Conservation (phyloP, 2,113 vertebrate genomes). For the Colius striatus region DNA sequence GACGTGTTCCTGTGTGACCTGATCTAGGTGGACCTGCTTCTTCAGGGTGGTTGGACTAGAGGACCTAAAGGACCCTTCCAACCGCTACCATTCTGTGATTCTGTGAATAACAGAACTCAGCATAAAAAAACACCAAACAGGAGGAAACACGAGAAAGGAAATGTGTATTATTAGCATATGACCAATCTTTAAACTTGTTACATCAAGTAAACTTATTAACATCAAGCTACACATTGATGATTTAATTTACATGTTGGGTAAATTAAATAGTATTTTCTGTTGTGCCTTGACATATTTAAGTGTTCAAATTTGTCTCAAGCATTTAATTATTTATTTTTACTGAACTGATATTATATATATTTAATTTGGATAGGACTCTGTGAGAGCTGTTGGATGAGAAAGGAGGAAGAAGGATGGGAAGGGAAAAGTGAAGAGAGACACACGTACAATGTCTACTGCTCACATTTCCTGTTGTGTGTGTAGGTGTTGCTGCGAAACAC, state of each 20-base stretch:
- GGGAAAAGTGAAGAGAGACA: not conserved
- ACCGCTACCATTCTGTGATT: no score
- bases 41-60: no score
- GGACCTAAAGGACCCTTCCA: no score
- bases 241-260: no score
- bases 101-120: not conserved
- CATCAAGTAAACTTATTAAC: not conserved
- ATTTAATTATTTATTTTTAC: not conserved
- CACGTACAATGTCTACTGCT: not conserved
- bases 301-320: not conserved
- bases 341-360: not conserved
- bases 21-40: no score
- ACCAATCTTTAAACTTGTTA: not conserved
- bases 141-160: not conserved
- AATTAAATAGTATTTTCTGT: not conserved
- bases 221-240: not conserved
- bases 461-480: fast-evolving
- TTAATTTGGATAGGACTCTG: not conserved
- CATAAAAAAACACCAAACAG: not conserved
- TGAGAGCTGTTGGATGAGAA: not conserved
- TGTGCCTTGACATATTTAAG: not conserved
- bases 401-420: not conserved
- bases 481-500: not conserved
- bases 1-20: no score
- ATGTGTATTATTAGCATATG: not conserved